A percentile compares a stretch with the other conserved stretches of the same genome.
phyloP scores from a whole-genome alignment of 2,113 vertebrate genomes.

The Nanger granti region DNA sequence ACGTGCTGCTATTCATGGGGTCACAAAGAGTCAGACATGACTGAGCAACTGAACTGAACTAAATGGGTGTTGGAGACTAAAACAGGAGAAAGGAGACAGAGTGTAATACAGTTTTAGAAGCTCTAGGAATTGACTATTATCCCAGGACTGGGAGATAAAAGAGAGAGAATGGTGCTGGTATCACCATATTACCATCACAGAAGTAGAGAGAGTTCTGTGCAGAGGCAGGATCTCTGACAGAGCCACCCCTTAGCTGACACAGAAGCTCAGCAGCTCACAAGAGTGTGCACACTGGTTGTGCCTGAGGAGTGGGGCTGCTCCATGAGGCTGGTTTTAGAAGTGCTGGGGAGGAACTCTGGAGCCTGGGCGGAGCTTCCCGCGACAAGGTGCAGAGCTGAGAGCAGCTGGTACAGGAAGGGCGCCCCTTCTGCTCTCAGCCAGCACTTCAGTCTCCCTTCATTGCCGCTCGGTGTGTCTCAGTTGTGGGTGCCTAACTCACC shows the following conservation, averaged over 20 bases:
- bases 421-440: not conserved
- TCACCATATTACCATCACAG: not conserved
- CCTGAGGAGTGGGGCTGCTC: not conserved
- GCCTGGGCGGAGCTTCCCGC: not conserved
- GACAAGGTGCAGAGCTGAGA: not conserved
- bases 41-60: too few species aligned
- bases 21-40: too few species aligned
- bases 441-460: not conserved
- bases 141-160: not conserved
- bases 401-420: too few species aligned
- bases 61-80: not conserved
- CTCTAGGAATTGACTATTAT: not conserved
- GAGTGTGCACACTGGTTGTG: not conserved
- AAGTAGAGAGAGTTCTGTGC: not conserved
- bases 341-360: not conserved
- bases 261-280: not conserved
- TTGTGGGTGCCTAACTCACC: not conserved
- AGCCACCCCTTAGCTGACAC: fast-evolving
- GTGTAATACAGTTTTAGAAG: not conserved
- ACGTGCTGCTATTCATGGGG: too few species aligned
- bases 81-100: not conserved
- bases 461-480: not conserved
- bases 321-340: not conserved
- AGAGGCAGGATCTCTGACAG: not conserved
- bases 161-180: not conserved